A percentile compares a stretch with the other conserved stretches of the same genome.
Conservation (phyloP, 2,113 vertebrate species). For the Solea solea region DNA sequence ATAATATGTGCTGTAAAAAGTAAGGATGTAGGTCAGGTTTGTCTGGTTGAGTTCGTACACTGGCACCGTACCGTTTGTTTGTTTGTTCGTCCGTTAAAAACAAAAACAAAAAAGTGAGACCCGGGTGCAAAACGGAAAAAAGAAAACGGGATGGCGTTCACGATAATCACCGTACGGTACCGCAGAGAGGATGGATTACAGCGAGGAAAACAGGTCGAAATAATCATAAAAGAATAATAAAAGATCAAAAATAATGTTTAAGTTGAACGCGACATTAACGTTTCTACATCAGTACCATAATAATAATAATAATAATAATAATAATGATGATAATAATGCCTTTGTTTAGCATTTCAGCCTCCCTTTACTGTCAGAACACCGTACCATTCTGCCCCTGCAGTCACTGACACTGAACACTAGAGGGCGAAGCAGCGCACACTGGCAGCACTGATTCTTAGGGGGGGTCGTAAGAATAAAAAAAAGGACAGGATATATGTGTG, state of each 20-base stretch:
- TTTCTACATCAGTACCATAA: slow-evolving; percentile 53
- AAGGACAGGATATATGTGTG: slow-evolving; percentile 47
- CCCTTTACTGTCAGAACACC: slow-evolving; percentile 63
- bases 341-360: slow-evolving; percentile 43
- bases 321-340: slow-evolving; percentile 33
- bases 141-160: slow-evolving; percentile 13
- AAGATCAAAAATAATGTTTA: slow-evolving; percentile 32
- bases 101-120: too few relatives aligned
- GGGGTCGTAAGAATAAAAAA: not conserved
- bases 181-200: slow-evolving; percentile 28
- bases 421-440: slow-evolving; percentile 25
- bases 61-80: not conserved
- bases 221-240: slow-evolving; percentile 32
- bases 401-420: slow-evolving; percentile 20
- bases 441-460: slow-evolving; percentile 31
- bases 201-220: slow-evolving; percentile 6
- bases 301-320: too few relatives aligned
- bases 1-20: slow-evolving; percentile 45
- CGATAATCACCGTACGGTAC: slow-evolving; percentile 45
- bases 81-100: too few relatives aligned
- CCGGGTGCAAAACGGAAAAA: not conserved
- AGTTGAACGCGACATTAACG: slow-evolving; percentile 42
- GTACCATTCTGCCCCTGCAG: slow-evolving; percentile 17
- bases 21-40: slow-evolving; percentile 25
- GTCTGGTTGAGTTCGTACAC: not conserved